Base-by-base conservation (phyloP, 1,140 invertebrate genomes). In the Leguminivora glycinivorella region DNA sequence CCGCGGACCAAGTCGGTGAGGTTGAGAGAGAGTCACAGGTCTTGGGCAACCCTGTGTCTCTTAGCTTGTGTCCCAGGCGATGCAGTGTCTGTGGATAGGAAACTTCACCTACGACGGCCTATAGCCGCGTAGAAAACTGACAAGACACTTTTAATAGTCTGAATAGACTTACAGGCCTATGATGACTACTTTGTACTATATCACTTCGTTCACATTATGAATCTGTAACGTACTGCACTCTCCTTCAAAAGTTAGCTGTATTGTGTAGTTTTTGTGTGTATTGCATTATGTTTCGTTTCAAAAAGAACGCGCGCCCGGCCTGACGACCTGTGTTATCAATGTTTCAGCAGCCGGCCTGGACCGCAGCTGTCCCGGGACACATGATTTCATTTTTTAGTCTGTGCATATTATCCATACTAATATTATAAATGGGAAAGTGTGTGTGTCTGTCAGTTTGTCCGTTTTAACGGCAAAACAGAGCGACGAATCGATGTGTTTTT, bases 381-480 rank as follows among this genome's bases (percentile, higher is more conserved):
- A 19, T 63, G 58, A 6, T 63, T 31, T 9, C 7, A 63, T 63
- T 31, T 63, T 63, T 63, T 17, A 63, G 10, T 9, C 43, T 60
- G 10, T 60, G 14, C 56, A 24, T 2, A 56, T 56, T 14, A 56
- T n/a, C n/a, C n/a, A n/a, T n/a, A n/a, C n/a, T n/a, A n/a, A n/a
- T n/a, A n/a, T n/a, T 24, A 24, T 2, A 19, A 56, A 24, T 19
- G 5, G 7, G 2, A 56, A 17, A 17, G 10, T 52, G 17, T 19
- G 7, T 56, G 10, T 24, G 4, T 56, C 3, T n/a, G n/a, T n/a
- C n/a, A n/a, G n/a, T n/a, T n/a, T n/a, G n/a, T n/a, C n/a, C n/a
- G n/a, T n/a, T n/a, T n/a, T n/a, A n/a, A n/a, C n/a, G n/a, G n/a
- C n/a, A n/a, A n/a, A n/a, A n/a, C n/a, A n/a, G n/a, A n/a, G n/a